Evolutionary conservation across 2,113 vertebrate species (phyloP), one percentile per base, ranked within the genome.

Genomic region (Xyrauchen texanus): DNA sequence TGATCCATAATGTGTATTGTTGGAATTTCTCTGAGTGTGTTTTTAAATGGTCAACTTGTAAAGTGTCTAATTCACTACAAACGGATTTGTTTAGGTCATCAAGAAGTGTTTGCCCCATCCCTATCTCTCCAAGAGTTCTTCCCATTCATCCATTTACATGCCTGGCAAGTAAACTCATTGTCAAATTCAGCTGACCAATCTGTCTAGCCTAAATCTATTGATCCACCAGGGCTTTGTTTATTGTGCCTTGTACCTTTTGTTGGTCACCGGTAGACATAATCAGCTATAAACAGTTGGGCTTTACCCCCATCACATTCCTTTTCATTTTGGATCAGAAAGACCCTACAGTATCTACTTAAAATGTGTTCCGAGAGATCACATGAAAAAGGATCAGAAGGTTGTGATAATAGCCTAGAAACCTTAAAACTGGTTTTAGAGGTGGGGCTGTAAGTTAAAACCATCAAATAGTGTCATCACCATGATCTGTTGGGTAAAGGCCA

Each of bases 121-220:
- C 51, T n/a, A 46, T 55, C 78, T 42, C 75, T 69, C 77, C 21
- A 34, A 61, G 47, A 49, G 13, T 44, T 46, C 60, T 49, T 66
- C 73, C 58, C 66, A 58, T 85, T 72, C 42, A 82, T 72, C 76
- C 62, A 84, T 86, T 85, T 82, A 80, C 69, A 83, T 67, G 68
- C 42, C 76, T 81, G 79, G 81, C 84, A 81, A 68, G 80, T 83
- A 66, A 83, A 82, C 55, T 87, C 79, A 77, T 63, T 80, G 73
- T 86, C 77, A 85, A 79, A 83, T 86, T 84, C 76, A 81, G 55
- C 55, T 6, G 11, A 52, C 61, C 49, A 70, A 83, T 78, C 83
- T 15, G 73, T 82, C 82, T 83, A 68, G 63, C 72, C 79, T 76
- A 60, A 67, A 61, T 21, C 47, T 78, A 88, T 85, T 86, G 86